Percentiles rank a stretch among this genome's conserved stretches.
Evolutionary conservation across 2,113 vertebrate species (phyloP).

Genomic region (Erinaceus europaeus): DNA sequence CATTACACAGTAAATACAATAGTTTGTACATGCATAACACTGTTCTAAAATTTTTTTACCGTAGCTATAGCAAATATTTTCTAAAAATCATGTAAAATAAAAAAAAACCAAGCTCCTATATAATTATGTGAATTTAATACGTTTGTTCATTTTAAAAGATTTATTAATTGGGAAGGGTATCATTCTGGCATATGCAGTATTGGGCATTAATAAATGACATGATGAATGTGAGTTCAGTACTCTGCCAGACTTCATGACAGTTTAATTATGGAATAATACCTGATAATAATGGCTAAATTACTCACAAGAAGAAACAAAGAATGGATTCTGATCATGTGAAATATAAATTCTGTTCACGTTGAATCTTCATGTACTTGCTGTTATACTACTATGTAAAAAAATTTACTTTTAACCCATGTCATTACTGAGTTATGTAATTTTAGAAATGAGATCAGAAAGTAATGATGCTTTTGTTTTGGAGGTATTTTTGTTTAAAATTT

Average conservation of each 20-base stretch:
- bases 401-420: no score
- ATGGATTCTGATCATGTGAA: background rate
- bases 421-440: background rate
- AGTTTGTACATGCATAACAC: no score
- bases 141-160: background rate
- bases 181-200: no score
- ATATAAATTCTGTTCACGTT: background rate
- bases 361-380: background rate
- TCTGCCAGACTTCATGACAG: no score
- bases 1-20: no score
- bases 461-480: no score
- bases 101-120: background rate
- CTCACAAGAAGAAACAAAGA: conserved; percentile 5
- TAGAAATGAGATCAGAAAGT: background rate
- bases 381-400: no score
- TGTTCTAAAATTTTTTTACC: background rate
- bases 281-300: background rate
- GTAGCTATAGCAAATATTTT: background rate
- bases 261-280: conserved; percentile 19
- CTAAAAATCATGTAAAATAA: conserved; percentile 2
- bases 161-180: no score
- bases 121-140: background rate
- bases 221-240: no score
- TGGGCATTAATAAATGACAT: no score
- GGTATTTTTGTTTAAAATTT: no score